phyloP scores from a whole-genome alignment of 2,113 vertebrate species.

The Cyanistes caeruleus region DNA sequence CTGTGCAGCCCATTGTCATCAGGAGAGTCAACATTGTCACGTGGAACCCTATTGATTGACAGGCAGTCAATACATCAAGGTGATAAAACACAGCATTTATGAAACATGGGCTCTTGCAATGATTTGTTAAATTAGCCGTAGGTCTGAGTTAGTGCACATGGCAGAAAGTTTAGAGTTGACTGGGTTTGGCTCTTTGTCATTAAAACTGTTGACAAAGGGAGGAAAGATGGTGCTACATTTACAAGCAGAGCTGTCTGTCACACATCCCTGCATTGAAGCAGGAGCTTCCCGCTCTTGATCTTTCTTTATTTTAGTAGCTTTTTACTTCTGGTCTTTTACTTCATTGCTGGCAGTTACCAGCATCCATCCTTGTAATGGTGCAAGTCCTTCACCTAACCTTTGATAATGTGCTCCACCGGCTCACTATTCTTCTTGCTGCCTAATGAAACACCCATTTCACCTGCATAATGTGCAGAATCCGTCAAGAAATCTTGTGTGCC shows the following conservation, averaged over 20 bases:
- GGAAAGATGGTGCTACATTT: not conserved
- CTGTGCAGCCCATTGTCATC: not conserved
- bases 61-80: not conserved
- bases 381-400: slow-evolving; percentile 35
- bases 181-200: not conserved
- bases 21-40: not conserved
- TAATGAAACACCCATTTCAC: slow-evolving; percentile 65
- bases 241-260: not conserved
- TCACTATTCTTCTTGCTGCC: not conserved
- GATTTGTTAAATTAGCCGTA: not conserved
- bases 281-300: not conserved
- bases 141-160: not conserved
- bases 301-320: not conserved
- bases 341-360: slow-evolving; percentile 6
- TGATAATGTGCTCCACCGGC: not conserved
- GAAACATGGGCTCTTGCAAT: not conserved
- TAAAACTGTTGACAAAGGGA: not conserved
- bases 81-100: not conserved
- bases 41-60: not conserved
- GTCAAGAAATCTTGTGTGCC: not conserved
- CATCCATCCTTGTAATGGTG: not conserved
- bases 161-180: not conserved
- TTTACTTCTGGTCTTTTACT: not conserved
- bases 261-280: not conserved
- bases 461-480: not conserved